Evolutionary conservation across 2,113 vertebrate genomes (phyloP).

Genomic region (Polyodon spathula): DNA sequence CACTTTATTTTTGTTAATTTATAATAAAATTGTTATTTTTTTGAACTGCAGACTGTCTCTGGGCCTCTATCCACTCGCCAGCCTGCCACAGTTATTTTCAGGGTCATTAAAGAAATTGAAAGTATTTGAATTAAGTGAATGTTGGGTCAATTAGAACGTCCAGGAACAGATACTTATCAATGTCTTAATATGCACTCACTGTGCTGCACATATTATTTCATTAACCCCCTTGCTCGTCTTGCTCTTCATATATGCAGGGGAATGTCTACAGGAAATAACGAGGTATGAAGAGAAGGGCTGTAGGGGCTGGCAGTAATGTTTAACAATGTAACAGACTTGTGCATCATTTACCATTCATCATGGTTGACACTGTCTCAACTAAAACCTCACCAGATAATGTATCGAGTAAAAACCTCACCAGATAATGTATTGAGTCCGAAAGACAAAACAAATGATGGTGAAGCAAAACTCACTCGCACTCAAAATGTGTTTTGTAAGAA

Average conservation of each 20-base stretch:
- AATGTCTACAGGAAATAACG: background rate
- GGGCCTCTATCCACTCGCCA: too few relatives aligned
- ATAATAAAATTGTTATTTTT: too few relatives aligned
- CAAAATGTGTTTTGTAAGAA: too few relatives aligned
- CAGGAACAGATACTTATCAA: background rate
- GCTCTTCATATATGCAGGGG: background rate
- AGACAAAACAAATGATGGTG: background rate
- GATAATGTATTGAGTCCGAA: background rate
- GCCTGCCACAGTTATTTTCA: too few relatives aligned
- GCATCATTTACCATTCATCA: slow-evolving; percentile 1
- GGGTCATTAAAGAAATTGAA: background rate
- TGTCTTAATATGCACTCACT: background rate
- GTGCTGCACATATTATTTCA: background rate
- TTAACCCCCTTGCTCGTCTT: background rate
- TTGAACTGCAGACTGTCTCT: too few relatives aligned
- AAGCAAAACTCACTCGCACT: background rate
- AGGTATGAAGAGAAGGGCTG: background rate
- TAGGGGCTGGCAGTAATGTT: slow-evolving; percentile 3
- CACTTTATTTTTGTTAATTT: too few relatives aligned
- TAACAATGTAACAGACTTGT: slow-evolving; percentile 1
- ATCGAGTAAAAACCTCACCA: background rate
- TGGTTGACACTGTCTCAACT: background rate
- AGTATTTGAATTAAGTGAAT: background rate
- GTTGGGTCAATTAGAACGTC: background rate
- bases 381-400: background rate